phyloP scores from a whole-genome alignment of 2,888 invertebrate species.

The Limnephilus marmoratus region DNA sequence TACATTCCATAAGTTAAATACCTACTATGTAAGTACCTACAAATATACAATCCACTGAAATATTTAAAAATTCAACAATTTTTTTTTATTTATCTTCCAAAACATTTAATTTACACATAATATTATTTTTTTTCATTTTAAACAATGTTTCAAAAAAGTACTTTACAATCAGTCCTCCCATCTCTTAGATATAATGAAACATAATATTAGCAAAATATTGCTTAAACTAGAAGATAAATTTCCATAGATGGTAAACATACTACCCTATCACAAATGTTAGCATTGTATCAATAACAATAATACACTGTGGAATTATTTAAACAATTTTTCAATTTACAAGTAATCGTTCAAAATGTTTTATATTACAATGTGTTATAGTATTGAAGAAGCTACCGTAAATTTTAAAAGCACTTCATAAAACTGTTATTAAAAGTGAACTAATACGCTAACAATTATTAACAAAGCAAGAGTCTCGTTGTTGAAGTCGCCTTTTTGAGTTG shows the following conservation, averaged over 20 bases:
- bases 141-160: background rate
- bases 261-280: background rate
- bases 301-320: background rate
- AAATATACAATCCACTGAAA: background rate
- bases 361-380: background rate
- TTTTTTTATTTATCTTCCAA: background rate
- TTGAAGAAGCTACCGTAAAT: background rate
- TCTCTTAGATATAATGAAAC: background rate
- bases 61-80: background rate
- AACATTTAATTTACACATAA: background rate
- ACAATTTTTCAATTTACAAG: background rate
- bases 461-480: background rate
- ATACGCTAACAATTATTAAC: conserved; percentile 2
- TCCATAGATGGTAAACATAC: background rate
- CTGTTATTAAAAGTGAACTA: conserved; percentile 8
- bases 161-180: background rate
- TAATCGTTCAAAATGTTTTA: background rate
- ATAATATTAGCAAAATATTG: background rate
- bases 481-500: background rate
- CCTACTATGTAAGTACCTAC: background rate
- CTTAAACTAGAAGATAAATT: background rate
- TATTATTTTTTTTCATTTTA: background rate
- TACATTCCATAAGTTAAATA: background rate
- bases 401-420: background rate
- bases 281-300: background rate